phyloP scores from a whole-genome alignment of 2,113 vertebrate genomes.

The Addax nasomaculatus region DNA sequence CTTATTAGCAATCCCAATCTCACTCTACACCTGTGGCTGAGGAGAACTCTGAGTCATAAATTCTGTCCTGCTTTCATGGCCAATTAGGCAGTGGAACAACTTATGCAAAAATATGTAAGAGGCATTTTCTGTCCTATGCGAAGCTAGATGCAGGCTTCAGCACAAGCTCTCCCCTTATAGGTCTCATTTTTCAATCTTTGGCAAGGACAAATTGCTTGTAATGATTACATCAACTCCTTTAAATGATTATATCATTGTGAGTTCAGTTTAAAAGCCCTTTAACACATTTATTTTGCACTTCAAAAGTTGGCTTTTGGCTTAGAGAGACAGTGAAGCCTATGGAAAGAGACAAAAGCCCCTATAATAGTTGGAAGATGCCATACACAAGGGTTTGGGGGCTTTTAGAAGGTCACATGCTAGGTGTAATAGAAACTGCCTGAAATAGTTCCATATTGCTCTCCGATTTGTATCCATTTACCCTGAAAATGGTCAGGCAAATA shows the following conservation, averaged over 20 bases:
- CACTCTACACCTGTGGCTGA: conserved; percentile 71
- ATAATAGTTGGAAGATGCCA: not conserved
- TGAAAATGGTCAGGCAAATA: not conserved
- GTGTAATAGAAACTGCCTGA: conserved; percentile 13
- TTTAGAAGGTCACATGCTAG: conserved; percentile 26
- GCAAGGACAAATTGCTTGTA: conserved; percentile 73
- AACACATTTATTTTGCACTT: conserved; percentile 71
- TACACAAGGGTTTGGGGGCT: not conserved
- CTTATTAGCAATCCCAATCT: conserved; percentile 74
- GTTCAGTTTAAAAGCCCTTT: conserved; percentile 69
- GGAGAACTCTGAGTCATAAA: conserved; percentile 70
- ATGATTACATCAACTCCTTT: conserved; percentile 71
- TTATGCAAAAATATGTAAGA: conserved; percentile 70
- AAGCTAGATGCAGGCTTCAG: conserved; percentile 60
- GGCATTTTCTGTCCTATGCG: conserved; percentile 47
- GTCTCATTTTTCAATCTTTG: conserved; percentile 74
- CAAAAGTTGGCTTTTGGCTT: conserved; percentile 68
- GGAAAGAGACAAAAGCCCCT: conserved; percentile 34
- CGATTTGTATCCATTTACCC: not conserved
- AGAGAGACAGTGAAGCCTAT: conserved; percentile 20
- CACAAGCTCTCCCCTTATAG: not conserved
- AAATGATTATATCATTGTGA: conserved; percentile 70
- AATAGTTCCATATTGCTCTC: not conserved
- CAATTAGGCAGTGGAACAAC: conserved; percentile 77
- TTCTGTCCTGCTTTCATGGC: conserved; percentile 71